Percentiles rank a stretch among this genome's conserved stretches.
Evolutionary conservation across 2,888 invertebrate genomes (phyloP).

Genomic region (Chouioia cunea): DNA sequence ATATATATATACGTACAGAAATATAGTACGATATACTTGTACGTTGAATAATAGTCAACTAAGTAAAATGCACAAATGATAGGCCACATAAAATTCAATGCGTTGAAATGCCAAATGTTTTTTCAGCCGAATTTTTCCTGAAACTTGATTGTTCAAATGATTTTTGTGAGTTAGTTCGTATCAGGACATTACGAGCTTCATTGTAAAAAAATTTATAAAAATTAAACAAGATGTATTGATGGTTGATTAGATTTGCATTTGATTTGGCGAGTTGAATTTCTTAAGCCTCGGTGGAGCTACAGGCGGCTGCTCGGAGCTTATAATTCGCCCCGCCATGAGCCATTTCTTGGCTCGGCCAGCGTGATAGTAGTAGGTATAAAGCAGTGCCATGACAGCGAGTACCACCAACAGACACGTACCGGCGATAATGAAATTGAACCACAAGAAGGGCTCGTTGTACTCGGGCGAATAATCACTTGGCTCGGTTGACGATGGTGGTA

Average conservation of each 20-base stretch:
- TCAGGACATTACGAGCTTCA: too few relatives aligned
- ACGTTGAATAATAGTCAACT: not conserved
- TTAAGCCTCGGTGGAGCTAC: constrained; percentile 65
- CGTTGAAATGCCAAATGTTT: not conserved
- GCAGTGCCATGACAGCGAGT: constrained; percentile 75
- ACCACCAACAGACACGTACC: constrained; percentile 77
- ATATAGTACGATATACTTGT: constrained; percentile 37
- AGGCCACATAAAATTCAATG: not conserved
- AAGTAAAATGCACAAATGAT: constrained; percentile 26
- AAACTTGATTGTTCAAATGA: too few relatives aligned
- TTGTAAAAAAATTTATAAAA: not conserved
- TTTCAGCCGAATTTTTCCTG: constrained; percentile 15
- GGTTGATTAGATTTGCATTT: constrained; percentile 39
- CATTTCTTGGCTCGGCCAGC: constrained; percentile 78
- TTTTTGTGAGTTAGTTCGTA: too few relatives aligned
- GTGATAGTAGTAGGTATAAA: constrained; percentile 84
- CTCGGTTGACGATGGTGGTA: constrained; percentile 68
- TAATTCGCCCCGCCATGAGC: constrained; percentile 67
- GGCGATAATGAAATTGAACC: constrained; percentile 71
- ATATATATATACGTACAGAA: constrained; percentile 51
- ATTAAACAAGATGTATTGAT: constrained; percentile 14
- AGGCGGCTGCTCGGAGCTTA: constrained; percentile 55
- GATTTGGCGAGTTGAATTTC: constrained; percentile 50
- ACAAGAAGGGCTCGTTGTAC: constrained; percentile 56
- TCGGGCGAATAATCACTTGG: constrained; percentile 71